Base-by-base conservation (phyloP, 1,140 invertebrate species). In the Drosophila repleta region DNA sequence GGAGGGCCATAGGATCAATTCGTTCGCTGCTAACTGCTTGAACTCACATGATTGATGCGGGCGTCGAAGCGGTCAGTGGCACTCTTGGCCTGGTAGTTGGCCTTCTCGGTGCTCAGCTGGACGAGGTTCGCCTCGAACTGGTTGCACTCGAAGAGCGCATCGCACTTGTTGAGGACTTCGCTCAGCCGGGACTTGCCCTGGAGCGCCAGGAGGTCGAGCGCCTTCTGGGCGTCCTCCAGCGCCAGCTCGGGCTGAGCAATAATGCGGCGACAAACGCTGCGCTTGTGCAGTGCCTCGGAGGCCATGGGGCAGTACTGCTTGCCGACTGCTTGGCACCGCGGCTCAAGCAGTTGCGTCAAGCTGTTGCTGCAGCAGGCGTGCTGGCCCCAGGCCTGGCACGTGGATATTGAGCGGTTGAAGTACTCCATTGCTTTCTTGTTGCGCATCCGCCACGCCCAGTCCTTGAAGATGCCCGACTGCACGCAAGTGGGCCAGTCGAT, bases 141-240 rank as follows among this genome's bases (percentile, higher is more conserved):
- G 15, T 88, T 82, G 43, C 49, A 57, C 3, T 74, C 68, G 17
- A 62, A 63, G 3, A 88, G 62, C 0, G 70, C 60, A 8, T 78
- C 63, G 48, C 70, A 68, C 29, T 74, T 57, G 4, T 45, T 52
- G 0, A 67, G 26, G 13, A 68, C 11, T 4, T 56, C 4, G 7
- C 13, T 24, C 0, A 32, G 4, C 2, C n/a, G 43, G 2, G n/a
- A 6, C 0, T 3, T 1, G 0, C 51, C 35, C 4, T 24, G 7
- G 3, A 2, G 4, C 11, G 35, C n/a, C 35, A 74, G 11, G 1
- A 75, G 5, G 0, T 20, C 3, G 18, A 77, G 35, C 0, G 83
- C 78, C 13, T 21, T 26, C 8, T 32, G 13, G 6, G 64, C 49
- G 6, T 77, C 79, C n/a, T 10, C 6, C 0, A 46, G 20, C 7